These are phyloP conservation scores for Latrodectus geometricus DNA, from an alignment of 1,140 invertebrate genomes.

Conservation along the genomic window DNA sequence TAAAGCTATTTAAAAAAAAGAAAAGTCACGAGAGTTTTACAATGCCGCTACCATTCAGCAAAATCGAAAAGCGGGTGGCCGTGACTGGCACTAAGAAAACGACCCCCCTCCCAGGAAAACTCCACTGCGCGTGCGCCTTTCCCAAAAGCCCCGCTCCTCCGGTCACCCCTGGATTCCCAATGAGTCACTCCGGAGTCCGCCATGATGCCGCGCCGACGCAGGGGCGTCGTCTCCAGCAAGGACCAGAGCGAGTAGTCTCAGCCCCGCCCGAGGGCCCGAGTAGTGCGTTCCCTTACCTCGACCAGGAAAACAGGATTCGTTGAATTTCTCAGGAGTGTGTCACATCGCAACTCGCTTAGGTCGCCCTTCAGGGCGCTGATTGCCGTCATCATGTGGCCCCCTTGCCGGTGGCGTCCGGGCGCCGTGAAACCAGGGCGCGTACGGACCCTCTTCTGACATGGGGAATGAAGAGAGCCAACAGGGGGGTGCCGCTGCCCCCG, in stretches of 20 bases:
- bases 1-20: too few relatives aligned
- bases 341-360: neutral
- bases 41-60: neutral
- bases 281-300: neutral
- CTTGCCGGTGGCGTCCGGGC: constrained; percentile 15
- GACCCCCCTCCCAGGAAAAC: neutral
- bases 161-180: constrained; percentile 2
- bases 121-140: constrained; percentile 3
- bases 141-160: neutral
- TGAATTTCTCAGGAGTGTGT: neutral
- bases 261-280: constrained; percentile 11
- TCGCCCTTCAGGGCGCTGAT: constrained; percentile 1
- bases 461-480: constrained; percentile 61
- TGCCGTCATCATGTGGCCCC: constrained; percentile 2
- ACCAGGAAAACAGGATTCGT: neutral
- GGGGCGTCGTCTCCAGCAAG: neutral
- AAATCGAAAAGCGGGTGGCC: neutral
- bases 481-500: constrained; percentile 33
- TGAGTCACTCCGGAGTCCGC: constrained; percentile 20
- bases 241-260: neutral
- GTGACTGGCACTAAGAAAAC: neutral
- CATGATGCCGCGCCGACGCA: constrained; percentile 26
- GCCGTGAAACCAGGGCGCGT: constrained; percentile 32
- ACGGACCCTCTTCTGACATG: constrained; percentile 37
- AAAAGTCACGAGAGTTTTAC: too few relatives aligned